Percentiles rank a stretch among this genome's conserved stretches.
Evolutionary conservation across 2,113 vertebrate species (phyloP).

Genomic region (Oenanthe oenanthe): DNA sequence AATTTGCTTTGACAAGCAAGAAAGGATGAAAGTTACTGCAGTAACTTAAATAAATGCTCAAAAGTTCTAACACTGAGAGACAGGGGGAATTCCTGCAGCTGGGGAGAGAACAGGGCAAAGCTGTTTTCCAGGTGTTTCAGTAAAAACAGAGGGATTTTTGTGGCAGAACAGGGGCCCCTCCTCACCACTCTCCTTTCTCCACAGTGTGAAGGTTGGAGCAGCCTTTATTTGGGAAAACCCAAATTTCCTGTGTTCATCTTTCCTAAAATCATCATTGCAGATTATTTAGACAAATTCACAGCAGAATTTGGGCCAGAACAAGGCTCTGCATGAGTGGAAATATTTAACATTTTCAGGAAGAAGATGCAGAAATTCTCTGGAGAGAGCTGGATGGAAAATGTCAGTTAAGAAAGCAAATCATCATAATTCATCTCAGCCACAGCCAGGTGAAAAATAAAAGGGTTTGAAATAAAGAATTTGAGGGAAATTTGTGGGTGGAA

Average conservation of each 20-base stretch:
- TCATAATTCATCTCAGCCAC: not conserved
- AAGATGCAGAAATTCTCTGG: not conserved
- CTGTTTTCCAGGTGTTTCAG: not conserved
- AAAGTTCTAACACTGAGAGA: not conserved
- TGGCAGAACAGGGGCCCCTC: not conserved
- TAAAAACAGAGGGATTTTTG: not conserved
- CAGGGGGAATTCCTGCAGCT: not conserved
- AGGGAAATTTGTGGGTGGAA: not conserved
- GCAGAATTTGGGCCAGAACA: not conserved
- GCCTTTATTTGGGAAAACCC: not conserved
- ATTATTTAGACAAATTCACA: accelerated
- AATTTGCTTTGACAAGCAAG: not conserved
- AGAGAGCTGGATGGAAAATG: not conserved
- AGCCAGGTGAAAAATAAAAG: not conserved
- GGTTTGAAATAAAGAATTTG: not conserved
- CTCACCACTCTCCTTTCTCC: not conserved
- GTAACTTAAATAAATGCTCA: not conserved
- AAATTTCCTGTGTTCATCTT: not conserved
- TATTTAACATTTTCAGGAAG: not conserved
- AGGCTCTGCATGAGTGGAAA: not conserved
- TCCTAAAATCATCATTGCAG: accelerated
- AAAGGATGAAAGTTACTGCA: not conserved
- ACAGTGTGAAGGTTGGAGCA: not conserved
- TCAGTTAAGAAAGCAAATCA: not conserved
- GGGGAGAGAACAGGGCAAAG: not conserved